Evolutionary conservation across 2,888 invertebrate genomes (phyloP).

Genomic region (Lepidonotus clava): DNA sequence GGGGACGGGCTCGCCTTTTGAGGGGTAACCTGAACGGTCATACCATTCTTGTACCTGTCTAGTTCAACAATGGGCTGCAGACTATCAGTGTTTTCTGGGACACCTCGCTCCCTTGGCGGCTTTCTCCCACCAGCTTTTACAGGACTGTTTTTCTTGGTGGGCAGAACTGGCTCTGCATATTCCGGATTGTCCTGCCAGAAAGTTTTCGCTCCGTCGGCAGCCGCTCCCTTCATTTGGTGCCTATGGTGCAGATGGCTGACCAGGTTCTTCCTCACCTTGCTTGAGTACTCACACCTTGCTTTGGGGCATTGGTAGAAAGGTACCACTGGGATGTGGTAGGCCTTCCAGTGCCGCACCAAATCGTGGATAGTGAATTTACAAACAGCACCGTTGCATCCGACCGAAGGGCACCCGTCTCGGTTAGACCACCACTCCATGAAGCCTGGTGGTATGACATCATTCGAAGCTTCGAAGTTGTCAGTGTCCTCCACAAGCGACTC

Average conservation of each 20-base stretch:
- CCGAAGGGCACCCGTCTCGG: neutral
- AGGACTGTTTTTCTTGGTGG: neutral
- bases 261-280: neutral
- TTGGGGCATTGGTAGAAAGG: neutral
- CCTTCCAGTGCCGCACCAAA: slow-evolving; percentile 18
- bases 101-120: too few relatives aligned
- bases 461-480: neutral
- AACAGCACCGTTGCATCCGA: neutral
- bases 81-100: too few relatives aligned
- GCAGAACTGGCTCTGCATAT: neutral
- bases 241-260: neutral
- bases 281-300: neutral
- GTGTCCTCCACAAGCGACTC: neutral
- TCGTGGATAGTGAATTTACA: neutral
- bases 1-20: too few relatives aligned
- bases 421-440: neutral
- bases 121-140: neutral
- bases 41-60: too few relatives aligned
- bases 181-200: neutral
- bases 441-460: neutral
- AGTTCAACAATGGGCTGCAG: too few relatives aligned
- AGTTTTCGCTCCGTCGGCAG: neutral
- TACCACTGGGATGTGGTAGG: neutral
- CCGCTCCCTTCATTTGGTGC: neutral
- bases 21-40: too few relatives aligned